Conservation (phyloP, 1,140 invertebrate species). For the Drosophila elegans region DNA sequence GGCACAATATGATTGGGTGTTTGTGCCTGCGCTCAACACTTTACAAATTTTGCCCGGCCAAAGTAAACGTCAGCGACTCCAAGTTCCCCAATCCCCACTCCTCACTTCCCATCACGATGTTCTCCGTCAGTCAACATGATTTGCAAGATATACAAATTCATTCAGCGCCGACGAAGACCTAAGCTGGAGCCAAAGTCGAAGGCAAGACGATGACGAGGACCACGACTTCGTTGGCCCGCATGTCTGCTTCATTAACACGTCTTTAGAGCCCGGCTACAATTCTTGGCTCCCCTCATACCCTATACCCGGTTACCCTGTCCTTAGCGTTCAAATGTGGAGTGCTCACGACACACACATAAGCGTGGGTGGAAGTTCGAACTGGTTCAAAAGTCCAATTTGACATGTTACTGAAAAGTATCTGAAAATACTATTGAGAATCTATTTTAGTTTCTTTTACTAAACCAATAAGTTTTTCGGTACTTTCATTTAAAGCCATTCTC, state of each 20-base stretch:
- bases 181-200: conserved; percentile 5
- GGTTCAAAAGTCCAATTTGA: neutral
- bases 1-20: conserved; percentile 68
- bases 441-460: neutral
- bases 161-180: conserved; percentile 48
- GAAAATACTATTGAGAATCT: neutral
- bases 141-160: conserved; percentile 81
- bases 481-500: no score
- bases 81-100: neutral
- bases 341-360: neutral
- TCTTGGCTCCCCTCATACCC: conserved; percentile 19
- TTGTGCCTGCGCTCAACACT: conserved; percentile 60
- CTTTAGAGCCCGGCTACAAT: conserved; percentile 54
- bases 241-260: conserved; percentile 82
- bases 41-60: conserved; percentile 59
- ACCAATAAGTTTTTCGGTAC: neutral
- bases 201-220: conserved; percentile 36
- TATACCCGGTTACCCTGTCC: conserved; percentile 13
- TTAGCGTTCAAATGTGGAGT: conserved; percentile 5
- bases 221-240: conserved; percentile 58
- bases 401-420: neutral
- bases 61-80: conserved; percentile 42
- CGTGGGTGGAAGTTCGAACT: conserved; percentile 1
- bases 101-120: conserved; percentile 26
- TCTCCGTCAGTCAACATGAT: conserved; percentile 76